Percentiles rank a stretch among this genome's conserved stretches.
Conservation (phyloP, 2,888 invertebrate species). For the Zaprionus obscuricornis region DNA sequence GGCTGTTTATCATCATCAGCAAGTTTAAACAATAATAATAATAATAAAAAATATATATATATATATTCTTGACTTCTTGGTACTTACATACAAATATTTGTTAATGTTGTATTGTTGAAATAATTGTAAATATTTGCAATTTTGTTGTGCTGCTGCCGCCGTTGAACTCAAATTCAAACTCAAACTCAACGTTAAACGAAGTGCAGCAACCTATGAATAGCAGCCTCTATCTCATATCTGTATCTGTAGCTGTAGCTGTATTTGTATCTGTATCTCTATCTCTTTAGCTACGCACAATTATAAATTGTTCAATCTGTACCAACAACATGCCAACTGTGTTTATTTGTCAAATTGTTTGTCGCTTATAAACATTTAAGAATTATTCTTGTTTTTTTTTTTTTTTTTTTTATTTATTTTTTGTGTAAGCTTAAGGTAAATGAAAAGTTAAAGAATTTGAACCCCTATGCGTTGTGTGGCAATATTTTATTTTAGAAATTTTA, state of each 20-base stretch:
- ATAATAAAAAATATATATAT: not conserved
- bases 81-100: conserved; percentile 55
- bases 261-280: too few species aligned
- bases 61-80: conserved; percentile 1
- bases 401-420: conserved; percentile 21
- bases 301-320: conserved; percentile 67
- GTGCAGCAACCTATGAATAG: too few species aligned
- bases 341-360: conserved; percentile 64
- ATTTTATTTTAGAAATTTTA: too few species aligned
- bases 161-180: too few species aligned
- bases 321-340: conserved; percentile 65
- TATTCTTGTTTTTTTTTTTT: not conserved
- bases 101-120: conserved; percentile 63
- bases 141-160: conserved; percentile 22
- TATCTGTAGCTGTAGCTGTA: too few species aligned
- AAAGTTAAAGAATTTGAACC: too few species aligned
- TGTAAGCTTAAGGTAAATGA: too few species aligned
- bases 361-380: conserved; percentile 49
- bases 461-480: too few species aligned
- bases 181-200: too few species aligned
- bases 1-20: too few species aligned
- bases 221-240: too few species aligned
- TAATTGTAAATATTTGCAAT: conserved; percentile 69
- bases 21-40: too few species aligned
- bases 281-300: conserved; percentile 69